phyloP scores from a whole-genome alignment of 37 sponge, comb jelly and placozoan species.

The Oopsacas minuta region DNA sequence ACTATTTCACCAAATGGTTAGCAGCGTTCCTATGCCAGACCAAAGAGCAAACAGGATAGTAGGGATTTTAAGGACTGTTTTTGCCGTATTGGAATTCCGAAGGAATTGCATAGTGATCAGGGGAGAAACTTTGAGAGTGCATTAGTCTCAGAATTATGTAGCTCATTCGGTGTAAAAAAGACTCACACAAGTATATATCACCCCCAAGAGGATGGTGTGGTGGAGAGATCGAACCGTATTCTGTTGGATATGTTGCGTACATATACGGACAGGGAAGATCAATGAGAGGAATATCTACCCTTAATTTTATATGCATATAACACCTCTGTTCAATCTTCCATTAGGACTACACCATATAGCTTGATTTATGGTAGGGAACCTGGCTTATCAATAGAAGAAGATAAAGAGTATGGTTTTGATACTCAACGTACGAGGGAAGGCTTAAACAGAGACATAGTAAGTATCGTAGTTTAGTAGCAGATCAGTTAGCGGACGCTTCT shows the following conservation, averaged over 20 bases:
- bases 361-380: conserved; percentile 15
- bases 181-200: not conserved
- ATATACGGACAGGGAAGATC: not conserved
- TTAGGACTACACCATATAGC: not conserved
- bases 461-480: not conserved
- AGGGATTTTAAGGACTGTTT: not conserved
- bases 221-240: not conserved
- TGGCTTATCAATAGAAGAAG: not conserved
- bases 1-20: not conserved
- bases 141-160: not conserved
- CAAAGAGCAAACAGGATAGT: not conserved
- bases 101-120: not conserved
- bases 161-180: not conserved
- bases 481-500: not conserved
- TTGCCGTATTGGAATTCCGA: not conserved
- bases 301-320: conserved; percentile 1
- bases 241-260: not conserved
- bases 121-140: not conserved
- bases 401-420: not conserved
- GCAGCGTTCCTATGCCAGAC: conserved; percentile 3
- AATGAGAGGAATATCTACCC: not conserved
- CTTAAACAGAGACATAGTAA: not conserved
- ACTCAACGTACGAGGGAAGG: not conserved
- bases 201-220: not conserved
- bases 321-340: not conserved